These are phyloP conservation scores for Proteles cristata DNA, from an alignment of 2,113 vertebrate species.

Conservation along the genomic window DNA sequence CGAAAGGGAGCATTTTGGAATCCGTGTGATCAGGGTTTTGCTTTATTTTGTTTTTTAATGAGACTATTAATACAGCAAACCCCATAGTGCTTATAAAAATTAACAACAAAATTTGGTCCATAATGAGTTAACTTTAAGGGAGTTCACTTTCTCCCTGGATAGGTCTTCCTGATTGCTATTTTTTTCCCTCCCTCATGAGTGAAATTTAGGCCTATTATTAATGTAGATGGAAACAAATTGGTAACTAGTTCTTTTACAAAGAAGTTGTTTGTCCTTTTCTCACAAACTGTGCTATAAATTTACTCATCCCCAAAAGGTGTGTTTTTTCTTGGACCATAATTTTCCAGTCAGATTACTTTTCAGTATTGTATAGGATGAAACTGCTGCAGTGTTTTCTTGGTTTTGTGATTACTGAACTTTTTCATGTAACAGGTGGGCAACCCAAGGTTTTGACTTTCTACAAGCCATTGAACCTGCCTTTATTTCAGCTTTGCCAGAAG, in stretches of 20 bases:
- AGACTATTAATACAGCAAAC: not conserved
- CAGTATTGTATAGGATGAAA: not conserved
- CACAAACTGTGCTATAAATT: not conserved
- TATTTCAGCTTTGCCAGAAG: slow-evolving; percentile 98
- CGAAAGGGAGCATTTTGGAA: not conserved
- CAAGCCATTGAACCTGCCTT: slow-evolving; percentile 98
- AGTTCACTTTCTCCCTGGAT: not conserved
- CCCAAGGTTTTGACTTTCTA: slow-evolving; percentile 99
- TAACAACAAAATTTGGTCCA: not conserved
- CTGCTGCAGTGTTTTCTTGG: rapidly evolving
- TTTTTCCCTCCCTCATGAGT: not conserved
- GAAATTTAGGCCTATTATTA: not conserved
- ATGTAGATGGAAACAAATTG: not conserved
- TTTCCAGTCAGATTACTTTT: not conserved
- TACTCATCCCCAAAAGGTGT: not conserved
- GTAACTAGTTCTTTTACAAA: not conserved
- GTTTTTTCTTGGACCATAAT: not conserved
- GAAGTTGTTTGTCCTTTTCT: not conserved
- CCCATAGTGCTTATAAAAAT: not conserved
- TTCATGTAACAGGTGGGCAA: slow-evolving; percentile 93
- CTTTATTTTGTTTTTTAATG: not conserved
- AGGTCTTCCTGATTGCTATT: not conserved
- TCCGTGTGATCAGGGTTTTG: not conserved
- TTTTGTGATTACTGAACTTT: slow-evolving; percentile 16
- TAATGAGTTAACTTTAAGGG: not conserved